A percentile compares a stretch with the other conserved stretches of the same genome.
These are phyloP conservation scores for Sebastes dallii DNA, from an alignment of 2,797 vertebrate species.

Conservation along the genomic window DNA sequence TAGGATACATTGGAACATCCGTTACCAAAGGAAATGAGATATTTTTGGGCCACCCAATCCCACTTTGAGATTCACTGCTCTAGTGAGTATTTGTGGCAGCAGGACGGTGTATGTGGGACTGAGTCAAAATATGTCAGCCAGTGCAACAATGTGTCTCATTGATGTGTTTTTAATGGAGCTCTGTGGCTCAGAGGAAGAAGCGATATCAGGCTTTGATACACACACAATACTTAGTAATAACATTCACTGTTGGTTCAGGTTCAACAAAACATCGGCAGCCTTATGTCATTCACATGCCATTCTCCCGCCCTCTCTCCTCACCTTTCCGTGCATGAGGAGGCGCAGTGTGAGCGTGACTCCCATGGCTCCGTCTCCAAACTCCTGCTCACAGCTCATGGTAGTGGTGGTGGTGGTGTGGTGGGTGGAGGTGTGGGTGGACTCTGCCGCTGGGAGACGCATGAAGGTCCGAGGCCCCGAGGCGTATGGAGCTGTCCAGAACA, in stretches of 20 bases:
- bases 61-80: accelerated
- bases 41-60: accelerated
- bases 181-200: too few relatives aligned
- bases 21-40: too few relatives aligned
- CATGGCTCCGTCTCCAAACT: constrained; percentile 88
- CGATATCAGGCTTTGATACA: not conserved
- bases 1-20: too few relatives aligned
- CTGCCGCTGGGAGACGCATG: constrained; percentile 83
- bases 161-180: too few relatives aligned
- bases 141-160: too few relatives aligned
- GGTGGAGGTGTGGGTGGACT: constrained; percentile 65
- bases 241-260: not conserved
- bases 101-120: accelerated
- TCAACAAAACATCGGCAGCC: not conserved
- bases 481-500: constrained; percentile 56
- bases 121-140: too few relatives aligned
- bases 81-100: too few relatives aligned
- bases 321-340: constrained; percentile 96
- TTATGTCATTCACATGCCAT: not conserved
- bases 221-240: not conserved
- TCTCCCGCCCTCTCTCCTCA: constrained; percentile 34
- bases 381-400: constrained; percentile 83
- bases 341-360: constrained; percentile 93
- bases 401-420: constrained; percentile 44
- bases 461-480: constrained; percentile 75